phyloP scores from a whole-genome alignment of 1,140 invertebrate genomes.

The Bradysia coprophila region DNA sequence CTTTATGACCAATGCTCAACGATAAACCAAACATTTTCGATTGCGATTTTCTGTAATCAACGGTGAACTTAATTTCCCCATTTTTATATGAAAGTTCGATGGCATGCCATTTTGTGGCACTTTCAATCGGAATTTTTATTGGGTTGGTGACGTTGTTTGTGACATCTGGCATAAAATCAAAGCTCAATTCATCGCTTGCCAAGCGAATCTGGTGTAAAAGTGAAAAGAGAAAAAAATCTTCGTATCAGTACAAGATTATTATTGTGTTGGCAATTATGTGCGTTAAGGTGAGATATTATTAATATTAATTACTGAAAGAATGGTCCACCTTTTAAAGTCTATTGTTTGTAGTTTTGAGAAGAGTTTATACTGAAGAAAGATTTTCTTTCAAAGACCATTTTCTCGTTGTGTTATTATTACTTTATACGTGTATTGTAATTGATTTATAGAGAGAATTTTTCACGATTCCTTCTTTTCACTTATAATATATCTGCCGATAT shows the following conservation, averaged over 20 bases:
- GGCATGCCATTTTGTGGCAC: slow-evolving; percentile 54
- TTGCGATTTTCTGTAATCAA: slow-evolving; percentile 54
- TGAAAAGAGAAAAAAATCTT: background rate
- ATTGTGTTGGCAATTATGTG: too few relatives aligned
- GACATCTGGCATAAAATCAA: slow-evolving; percentile 51
- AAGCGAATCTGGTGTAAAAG: slow-evolving; percentile 37
- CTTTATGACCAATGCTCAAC: slow-evolving; percentile 35
- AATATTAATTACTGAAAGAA: too few relatives aligned
- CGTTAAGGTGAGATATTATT: too few relatives aligned
- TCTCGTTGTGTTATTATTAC: too few relatives aligned
- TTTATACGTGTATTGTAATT: too few relatives aligned
- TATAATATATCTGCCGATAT: too few relatives aligned
- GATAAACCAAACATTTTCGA: slow-evolving; percentile 40
- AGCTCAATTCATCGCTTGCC: slow-evolving; percentile 64
- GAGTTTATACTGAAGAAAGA: too few relatives aligned
- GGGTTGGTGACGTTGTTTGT: slow-evolving; percentile 53
- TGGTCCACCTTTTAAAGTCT: too few relatives aligned
- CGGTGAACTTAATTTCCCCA: slow-evolving; percentile 48
- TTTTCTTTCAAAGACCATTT: too few relatives aligned
- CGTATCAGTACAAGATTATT: background rate
- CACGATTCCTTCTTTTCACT: too few relatives aligned
- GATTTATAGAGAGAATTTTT: too few relatives aligned
- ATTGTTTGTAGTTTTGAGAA: too few relatives aligned
- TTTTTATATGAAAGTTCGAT: slow-evolving; percentile 57
- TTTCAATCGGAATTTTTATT: slow-evolving; percentile 57